Conservation (phyloP, 1,140 invertebrate species). For the Leptinotarsa defecta region DNA sequence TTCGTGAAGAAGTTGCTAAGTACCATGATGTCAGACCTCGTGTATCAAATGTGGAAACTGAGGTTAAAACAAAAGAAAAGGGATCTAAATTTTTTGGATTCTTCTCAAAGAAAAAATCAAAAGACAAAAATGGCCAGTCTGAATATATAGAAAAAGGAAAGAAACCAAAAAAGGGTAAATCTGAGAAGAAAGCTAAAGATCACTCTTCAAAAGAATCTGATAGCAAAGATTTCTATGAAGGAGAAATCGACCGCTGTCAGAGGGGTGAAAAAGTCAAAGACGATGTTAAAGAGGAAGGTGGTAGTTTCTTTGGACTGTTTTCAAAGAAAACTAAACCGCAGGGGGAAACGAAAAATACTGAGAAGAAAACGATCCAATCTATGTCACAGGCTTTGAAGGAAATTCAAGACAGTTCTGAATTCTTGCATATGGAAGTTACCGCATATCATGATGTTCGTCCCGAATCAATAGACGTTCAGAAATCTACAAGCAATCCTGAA, state of each 20-base stretch:
- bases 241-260: constrained; percentile 44
- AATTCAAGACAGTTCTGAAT: constrained; percentile 35
- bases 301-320: constrained; percentile 39
- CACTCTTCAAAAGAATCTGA: constrained; percentile 13
- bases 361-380: constrained; percentile 8
- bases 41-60: constrained; percentile 4
- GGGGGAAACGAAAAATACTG: constrained; percentile 25
- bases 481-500: background rate
- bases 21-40: constrained; percentile 36
- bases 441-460: constrained; percentile 37
- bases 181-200: constrained; percentile 16
- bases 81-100: constrained; percentile 33
- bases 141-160: background rate
- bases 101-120: constrained; percentile 40
- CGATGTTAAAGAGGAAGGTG: constrained; percentile 18
- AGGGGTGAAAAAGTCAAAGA: constrained; percentile 27
- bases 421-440: constrained; percentile 41
- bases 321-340: constrained; percentile 42
- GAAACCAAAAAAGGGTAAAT: constrained; percentile 9
- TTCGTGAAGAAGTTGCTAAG: constrained; percentile 33
- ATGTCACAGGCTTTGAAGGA: constrained; percentile 9
- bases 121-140: constrained; percentile 28
- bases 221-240: constrained; percentile 44
- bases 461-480: background rate
- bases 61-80: constrained; percentile 27